Evolutionary conservation across 1,140 invertebrate species (phyloP).

Genomic region (Drosophila seguyi): DNA sequence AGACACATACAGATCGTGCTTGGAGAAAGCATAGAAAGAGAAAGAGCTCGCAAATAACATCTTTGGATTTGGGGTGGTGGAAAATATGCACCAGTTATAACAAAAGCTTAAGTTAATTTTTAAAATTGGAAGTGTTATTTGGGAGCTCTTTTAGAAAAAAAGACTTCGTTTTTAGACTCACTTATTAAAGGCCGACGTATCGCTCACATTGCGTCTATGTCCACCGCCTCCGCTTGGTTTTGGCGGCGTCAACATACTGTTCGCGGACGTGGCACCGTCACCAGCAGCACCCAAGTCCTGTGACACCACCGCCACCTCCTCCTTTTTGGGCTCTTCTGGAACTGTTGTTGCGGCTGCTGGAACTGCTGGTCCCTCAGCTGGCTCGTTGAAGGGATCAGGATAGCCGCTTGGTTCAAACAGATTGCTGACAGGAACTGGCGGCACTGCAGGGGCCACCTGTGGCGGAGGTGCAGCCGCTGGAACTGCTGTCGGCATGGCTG

Average conservation of each 20-base stretch:
- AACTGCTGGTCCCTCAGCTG: slow-evolving; percentile 11
- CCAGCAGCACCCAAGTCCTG: slow-evolving; percentile 24
- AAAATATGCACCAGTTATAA: neutral
- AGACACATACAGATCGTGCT: slow-evolving; percentile 37
- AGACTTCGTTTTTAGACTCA: slow-evolving; percentile 82
- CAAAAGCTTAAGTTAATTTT: neutral
- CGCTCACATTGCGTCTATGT: slow-evolving; percentile 93
- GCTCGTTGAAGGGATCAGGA: slow-evolving; percentile 88
- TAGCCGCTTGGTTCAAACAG: slow-evolving; percentile 86
- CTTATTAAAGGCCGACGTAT: slow-evolving; percentile 95
- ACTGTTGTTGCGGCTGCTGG: slow-evolving; percentile 23
- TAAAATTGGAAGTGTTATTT: neutral
- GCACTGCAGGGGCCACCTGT: slow-evolving; percentile 58
- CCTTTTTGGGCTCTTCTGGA: slow-evolving; percentile 24
- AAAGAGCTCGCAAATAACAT: slow-evolving; percentile 4
- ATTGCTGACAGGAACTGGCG: slow-evolving; percentile 55
- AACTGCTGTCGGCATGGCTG: slow-evolving; percentile 71
- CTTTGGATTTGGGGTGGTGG: neutral
- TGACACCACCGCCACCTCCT: slow-evolving; percentile 23
- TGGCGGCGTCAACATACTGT: slow-evolving; percentile 84
- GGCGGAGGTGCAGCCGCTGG: slow-evolving; percentile 51
- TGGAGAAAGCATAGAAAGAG: slow-evolving; percentile 1
- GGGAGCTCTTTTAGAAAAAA: neutral
- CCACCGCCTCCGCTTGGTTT: slow-evolving; percentile 74
- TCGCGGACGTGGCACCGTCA: slow-evolving; percentile 76